Evolutionary conservation across 2,113 vertebrate species (phyloP), one percentile per base, ranked within the genome.

Genomic region (Pelecanoides urinatrix): DNA sequence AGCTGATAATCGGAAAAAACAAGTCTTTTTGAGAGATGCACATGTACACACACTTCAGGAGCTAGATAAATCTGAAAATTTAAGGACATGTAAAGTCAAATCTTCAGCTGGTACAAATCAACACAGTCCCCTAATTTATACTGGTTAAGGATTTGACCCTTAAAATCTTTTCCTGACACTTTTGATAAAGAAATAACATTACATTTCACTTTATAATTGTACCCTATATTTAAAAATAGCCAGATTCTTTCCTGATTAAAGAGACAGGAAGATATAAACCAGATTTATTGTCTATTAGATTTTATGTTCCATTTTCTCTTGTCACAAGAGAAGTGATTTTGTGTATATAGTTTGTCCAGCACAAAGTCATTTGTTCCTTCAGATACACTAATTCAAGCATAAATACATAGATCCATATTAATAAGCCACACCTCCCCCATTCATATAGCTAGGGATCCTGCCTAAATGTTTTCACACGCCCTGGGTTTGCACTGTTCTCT

Each of bases 231-330:
- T 97, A 97, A 96, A 95, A 97, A 79, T 85, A 96, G 81, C 62
- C 88, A 94, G 89, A 95, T 95, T 97, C 94, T 91, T 94, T 93
- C 87, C 91, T 95, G 95, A 96, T 96, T 94, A 97, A 93, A 94
- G 74, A 88, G 84, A 94, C 80, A 94, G 91, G 91, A 97, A 91
- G 94, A 96, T 94, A 96, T 94, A 95, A 97, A 96, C 58, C 78
- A 96, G 96, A 97, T 94, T 97, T 96, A 95, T 90, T 96, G 84
- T 92, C 94, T 96, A 95, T 88, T 96, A 96, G 84, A 71, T 92
- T 97, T 96, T 95, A 97, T 97, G 93, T 96, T 97, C 89, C 91
- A 66, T 95, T 97, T 97, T 97, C 89, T 94, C 91, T 85, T 95
- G 94, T 93, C 92, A 95, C 73, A 92, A 88, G 84, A 91, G 34